Conservation (phyloP, 2,797 vertebrate genomes). For the Natrix natrix region DNA sequence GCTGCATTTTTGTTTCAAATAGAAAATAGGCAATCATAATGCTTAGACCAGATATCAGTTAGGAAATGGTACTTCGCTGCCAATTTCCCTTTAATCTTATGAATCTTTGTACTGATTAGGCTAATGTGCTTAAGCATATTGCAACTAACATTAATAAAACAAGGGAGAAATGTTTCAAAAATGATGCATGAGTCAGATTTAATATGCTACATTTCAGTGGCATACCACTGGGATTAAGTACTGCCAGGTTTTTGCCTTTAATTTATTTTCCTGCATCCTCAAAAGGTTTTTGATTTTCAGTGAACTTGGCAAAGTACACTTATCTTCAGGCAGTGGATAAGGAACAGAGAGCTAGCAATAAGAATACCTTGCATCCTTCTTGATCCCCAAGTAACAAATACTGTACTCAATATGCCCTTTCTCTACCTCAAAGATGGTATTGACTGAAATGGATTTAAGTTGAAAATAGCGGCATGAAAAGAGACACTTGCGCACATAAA, state of each 20-base stretch:
- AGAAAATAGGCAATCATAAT: background rate
- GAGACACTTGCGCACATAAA: background rate
- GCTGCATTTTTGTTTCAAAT: slow-evolving; percentile 1
- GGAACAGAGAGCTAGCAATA: slow-evolving; percentile 33
- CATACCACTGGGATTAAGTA: slow-evolving; percentile 52
- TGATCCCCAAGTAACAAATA: slow-evolving; percentile 32
- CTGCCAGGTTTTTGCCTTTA: slow-evolving; percentile 56
- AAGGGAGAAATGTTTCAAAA: slow-evolving; percentile 45
- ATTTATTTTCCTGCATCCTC: slow-evolving; percentile 53
- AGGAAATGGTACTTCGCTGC: background rate
- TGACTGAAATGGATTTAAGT: slow-evolving; percentile 26
- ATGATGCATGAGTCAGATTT: slow-evolving; percentile 52
- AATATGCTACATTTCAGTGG: slow-evolving; percentile 44
- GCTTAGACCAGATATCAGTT: slow-evolving; percentile 8
- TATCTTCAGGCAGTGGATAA: slow-evolving; percentile 46
- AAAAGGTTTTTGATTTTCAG: slow-evolving; percentile 31
- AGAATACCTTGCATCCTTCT: slow-evolving; percentile 22
- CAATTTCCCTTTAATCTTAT: slow-evolving; percentile 35
- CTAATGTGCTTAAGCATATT: slow-evolving; percentile 31
- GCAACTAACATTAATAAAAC: slow-evolving; percentile 50
- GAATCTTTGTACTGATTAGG: slow-evolving; percentile 27
- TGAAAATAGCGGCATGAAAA: slow-evolving; percentile 4
- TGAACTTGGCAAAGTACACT: slow-evolving; percentile 39
- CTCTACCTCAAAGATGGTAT: background rate
- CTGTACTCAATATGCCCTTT: slow-evolving; percentile 5